Conservation (phyloP, 2,888 invertebrate genomes). For the Parnassius orleans region DNA sequence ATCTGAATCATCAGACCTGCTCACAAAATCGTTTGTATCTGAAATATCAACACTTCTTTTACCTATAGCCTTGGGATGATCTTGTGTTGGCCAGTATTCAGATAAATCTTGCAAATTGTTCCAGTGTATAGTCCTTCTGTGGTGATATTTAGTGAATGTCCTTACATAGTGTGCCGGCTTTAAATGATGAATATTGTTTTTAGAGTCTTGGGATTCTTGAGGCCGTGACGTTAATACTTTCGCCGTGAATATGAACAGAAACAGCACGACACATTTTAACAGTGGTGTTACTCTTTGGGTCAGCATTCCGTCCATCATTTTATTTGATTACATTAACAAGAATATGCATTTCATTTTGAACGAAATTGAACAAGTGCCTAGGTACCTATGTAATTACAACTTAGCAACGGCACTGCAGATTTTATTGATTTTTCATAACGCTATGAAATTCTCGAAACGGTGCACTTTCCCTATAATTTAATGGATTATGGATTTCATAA, state of each 20-base stretch:
- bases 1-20: slow-evolving; percentile 36
- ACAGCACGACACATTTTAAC: slow-evolving; percentile 69
- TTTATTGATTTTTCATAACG: slow-evolving; percentile 41
- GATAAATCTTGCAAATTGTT: slow-evolving; percentile 50
- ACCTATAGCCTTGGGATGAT: slow-evolving; percentile 47
- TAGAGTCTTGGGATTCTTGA: slow-evolving; percentile 59
- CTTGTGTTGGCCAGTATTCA: slow-evolving; percentile 48
- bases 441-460: slow-evolving; percentile 16
- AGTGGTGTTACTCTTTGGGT: slow-evolving; percentile 65
- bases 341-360: slow-evolving; percentile 34
- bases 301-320: slow-evolving; percentile 64
- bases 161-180: slow-evolving; percentile 70
- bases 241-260: slow-evolving; percentile 73
- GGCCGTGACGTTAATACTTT: slow-evolving; percentile 71
- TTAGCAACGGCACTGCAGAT: slow-evolving; percentile 61
- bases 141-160: slow-evolving; percentile 74
- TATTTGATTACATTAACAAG: slow-evolving; percentile 24
- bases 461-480: no score
- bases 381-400: slow-evolving; percentile 36
- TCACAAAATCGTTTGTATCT: slow-evolving; percentile 52
- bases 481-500: background rate
- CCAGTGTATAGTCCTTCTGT: slow-evolving; percentile 68
- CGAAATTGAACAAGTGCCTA: slow-evolving; percentile 11
- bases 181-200: slow-evolving; percentile 60
- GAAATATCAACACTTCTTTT: slow-evolving; percentile 58